A percentile compares a stretch with the other conserved stretches of the same genome.
These are phyloP conservation scores for Scomber scombrus DNA, from an alignment of 2,113 vertebrate genomes.

Conservation along the genomic window DNA sequence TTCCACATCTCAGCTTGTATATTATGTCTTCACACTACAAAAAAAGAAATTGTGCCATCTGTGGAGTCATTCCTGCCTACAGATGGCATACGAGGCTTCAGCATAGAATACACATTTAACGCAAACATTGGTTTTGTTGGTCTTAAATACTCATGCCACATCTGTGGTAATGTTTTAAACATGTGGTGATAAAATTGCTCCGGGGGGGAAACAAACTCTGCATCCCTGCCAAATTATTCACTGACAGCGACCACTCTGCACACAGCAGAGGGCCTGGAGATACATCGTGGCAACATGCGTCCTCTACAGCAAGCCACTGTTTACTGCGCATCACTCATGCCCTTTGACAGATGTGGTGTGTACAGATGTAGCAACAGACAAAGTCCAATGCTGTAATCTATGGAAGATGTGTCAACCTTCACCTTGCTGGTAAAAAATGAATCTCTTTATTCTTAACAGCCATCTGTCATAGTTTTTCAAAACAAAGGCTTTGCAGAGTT, in stretches of 20 bases:
- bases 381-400: slow-evolving; percentile 30
- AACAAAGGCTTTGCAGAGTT: background rate
- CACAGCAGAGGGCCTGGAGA: slow-evolving; percentile 47
- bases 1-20: background rate
- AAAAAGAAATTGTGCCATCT: background rate
- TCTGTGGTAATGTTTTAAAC: slow-evolving; percentile 62
- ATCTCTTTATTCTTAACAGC: background rate
- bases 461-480: slow-evolving; percentile 20
- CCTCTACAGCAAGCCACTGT: slow-evolving; percentile 42
- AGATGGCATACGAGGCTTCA: slow-evolving; percentile 1
- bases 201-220: slow-evolving; percentile 25
- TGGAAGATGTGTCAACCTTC: slow-evolving; percentile 4
- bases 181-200: slow-evolving; percentile 60
- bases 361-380: slow-evolving; percentile 23
- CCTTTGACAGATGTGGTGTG: slow-evolving; percentile 29
- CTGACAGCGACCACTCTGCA: slow-evolving; percentile 20
- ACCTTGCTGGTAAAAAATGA: slow-evolving; percentile 8
- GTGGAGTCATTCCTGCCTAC: slow-evolving; percentile 7
- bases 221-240: slow-evolving; percentile 46
- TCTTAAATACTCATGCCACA: slow-evolving; percentile 32
- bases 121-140: slow-evolving; percentile 43
- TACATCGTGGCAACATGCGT: slow-evolving; percentile 42
- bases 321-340: slow-evolving; percentile 44
- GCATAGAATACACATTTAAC: slow-evolving; percentile 27
- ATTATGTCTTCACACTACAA: slow-evolving; percentile 3